Conservation (phyloP, 2,113 vertebrate species). For the Junco hyemalis region DNA sequence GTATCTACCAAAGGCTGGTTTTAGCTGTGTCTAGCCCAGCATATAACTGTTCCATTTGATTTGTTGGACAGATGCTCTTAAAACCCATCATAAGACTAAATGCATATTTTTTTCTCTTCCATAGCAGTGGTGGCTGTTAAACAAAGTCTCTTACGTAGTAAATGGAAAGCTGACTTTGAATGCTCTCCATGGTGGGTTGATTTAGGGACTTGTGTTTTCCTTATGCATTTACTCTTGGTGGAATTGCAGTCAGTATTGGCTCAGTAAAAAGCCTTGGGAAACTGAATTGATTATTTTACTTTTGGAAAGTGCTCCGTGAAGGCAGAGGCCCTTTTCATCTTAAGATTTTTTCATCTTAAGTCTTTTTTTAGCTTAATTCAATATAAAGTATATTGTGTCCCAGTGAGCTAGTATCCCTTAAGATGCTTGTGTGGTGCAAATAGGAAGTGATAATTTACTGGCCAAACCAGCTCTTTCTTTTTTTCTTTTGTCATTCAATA, state of each 20-base stretch:
- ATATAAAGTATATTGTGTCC: not conserved
- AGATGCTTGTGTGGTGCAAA: not conserved
- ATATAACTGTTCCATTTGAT: not conserved
- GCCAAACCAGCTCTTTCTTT: not conserved
- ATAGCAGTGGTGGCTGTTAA: not conserved
- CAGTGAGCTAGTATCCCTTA: not conserved
- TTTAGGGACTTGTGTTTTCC: not conserved
- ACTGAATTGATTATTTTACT: not conserved
- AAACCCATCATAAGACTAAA: not conserved
- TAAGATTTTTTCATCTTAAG: not conserved
- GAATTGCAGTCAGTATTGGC: not conserved
- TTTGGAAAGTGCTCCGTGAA: not conserved
- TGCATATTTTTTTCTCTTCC: not conserved
- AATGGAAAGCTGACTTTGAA: not conserved
- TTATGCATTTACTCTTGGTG: not conserved
- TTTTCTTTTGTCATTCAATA: not conserved
- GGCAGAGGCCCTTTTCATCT: not conserved
- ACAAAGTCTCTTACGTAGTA: not conserved
- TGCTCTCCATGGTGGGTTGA: not conserved
- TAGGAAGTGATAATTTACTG: not conserved
- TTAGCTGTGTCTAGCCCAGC: not conserved
- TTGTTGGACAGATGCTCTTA: not conserved
- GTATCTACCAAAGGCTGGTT: not conserved
- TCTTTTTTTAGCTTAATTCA: not conserved
- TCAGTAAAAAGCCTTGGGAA: not conserved